Evolutionary conservation across 2,113 vertebrate genomes (phyloP), one percentile per base, ranked within the genome.

Genomic region (Chlorodrepanis virens): DNA sequence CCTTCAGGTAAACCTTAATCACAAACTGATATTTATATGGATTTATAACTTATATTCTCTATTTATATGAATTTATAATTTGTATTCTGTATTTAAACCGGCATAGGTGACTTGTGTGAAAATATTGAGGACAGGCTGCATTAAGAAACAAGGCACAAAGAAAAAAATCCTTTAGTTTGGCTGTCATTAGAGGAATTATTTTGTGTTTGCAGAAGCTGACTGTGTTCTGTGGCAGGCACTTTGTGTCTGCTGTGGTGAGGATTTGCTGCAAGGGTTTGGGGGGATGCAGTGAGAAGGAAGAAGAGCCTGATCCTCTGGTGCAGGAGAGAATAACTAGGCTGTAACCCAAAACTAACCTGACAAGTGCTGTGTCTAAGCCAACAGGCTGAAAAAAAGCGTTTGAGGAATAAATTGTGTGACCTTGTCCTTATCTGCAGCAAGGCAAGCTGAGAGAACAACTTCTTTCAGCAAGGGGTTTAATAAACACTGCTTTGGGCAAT

Each of bases 181-280:
- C 25, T 70, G 71, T 8, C 24, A 17, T 15, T 24, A 49, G 21
- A 28, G 33, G 39, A 44, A 59, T 75, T 52, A 13, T n/a, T 78
- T 64, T 67, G 21, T 70, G 23, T 84, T 92, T 87, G 45, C 76
- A 75, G 56, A 37, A 24, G 28, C 42, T 76, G 39, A 5, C 59
- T 61, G 3, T 11, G 39, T 27, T 15, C 19, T 42, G 31, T 33
- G 61, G 63, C 70, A 81, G 50, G 42, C 18, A 6, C 31, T 49
- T 42, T 19, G 25, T 77, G 17, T 25, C 68, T 87, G 77, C 54
- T 40, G 28, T n/a, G 35, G 22, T 44, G 35, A 79, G 49, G 61
- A 84, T 93, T 94, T 96, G 78, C 31, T 64, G 27, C 23, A 23
- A 82, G 49, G 50, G 76, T 94, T 94, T 96, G 87, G 69, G 83